These are phyloP conservation scores for Carlito syrichta DNA, from an alignment of 2,113 vertebrate genomes.

Conservation along the genomic window DNA sequence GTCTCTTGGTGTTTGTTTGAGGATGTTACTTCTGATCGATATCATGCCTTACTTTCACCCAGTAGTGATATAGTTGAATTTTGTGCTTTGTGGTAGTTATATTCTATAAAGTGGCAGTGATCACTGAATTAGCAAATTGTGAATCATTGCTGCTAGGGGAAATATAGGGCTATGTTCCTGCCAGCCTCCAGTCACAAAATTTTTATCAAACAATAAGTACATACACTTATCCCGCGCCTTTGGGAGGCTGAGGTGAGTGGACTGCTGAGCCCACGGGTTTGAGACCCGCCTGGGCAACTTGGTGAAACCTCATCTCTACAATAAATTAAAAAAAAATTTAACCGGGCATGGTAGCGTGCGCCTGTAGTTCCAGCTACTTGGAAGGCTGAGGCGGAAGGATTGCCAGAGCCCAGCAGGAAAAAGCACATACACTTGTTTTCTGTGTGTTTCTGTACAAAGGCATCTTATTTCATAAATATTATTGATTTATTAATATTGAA, in stretches of 20 bases:
- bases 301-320: too few species aligned
- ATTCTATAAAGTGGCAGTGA: not conserved
- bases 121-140: not conserved
- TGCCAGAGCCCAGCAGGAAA: too few species aligned
- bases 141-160: not conserved
- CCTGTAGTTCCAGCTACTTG: too few species aligned
- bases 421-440: not conserved
- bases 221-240: too few species aligned
- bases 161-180: not conserved
- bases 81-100: not conserved
- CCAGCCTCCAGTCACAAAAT: not conserved
- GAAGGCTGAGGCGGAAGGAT: too few species aligned
- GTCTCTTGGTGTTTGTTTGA: not conserved
- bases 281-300: too few species aligned
- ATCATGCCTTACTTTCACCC: not conserved
- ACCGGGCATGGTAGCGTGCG: too few species aligned
- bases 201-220: not conserved
- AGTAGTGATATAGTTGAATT: not conserved
- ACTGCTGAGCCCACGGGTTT: too few species aligned
- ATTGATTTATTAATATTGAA: not conserved
- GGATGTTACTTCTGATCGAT: not conserved
- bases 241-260: too few species aligned
- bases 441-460: not conserved
- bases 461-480: not conserved
- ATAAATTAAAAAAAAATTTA: too few species aligned